A percentile compares a stretch with the other conserved stretches of the same genome.
Conservation (phyloP, 2,113 vertebrate genomes). For the Triplophysa dalaica region DNA sequence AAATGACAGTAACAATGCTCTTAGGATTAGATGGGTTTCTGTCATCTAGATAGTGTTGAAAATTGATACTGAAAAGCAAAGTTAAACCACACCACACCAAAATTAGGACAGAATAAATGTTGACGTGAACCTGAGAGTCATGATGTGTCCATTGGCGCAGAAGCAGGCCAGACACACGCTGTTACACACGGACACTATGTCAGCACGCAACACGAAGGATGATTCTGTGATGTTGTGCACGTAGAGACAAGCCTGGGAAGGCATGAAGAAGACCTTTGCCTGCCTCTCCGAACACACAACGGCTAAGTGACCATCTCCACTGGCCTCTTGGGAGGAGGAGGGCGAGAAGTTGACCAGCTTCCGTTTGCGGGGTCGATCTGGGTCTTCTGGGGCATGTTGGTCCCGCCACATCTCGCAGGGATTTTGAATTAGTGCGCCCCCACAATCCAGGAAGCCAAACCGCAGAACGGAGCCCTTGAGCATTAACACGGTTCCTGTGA, state of each 20-base stretch:
- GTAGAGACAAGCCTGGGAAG: conserved; percentile 93
- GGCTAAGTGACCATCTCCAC: conserved; percentile 88
- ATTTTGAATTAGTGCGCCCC: conserved; percentile 81
- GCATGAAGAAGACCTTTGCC: conserved; percentile 97
- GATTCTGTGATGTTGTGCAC: conserved; percentile 98
- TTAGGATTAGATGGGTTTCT: background rate
- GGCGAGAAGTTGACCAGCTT: conserved; percentile 88
- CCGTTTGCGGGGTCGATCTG: conserved; percentile 82
- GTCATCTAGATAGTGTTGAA: background rate
- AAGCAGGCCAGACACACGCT: conserved; percentile 94
- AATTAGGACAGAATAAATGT: background rate
- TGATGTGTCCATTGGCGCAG: conserved; percentile 96
- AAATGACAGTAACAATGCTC: background rate
- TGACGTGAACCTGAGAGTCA: conserved; percentile 86
- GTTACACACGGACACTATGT: conserved; percentile 88
- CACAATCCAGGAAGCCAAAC: conserved; percentile 87
- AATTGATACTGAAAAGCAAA: background rate
- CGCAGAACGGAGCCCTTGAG: conserved; percentile 90
- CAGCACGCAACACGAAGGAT: conserved; percentile 90
- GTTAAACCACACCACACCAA: background rate
- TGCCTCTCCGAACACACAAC: conserved; percentile 96
- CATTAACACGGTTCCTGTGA: conserved; percentile 83
- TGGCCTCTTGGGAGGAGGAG: conserved; percentile 84
- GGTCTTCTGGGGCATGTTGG: conserved; percentile 80
- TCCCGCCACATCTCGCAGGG: conserved; percentile 94